A percentile compares a stretch with the other conserved stretches of the same genome.
Conservation (phyloP, 2,113 vertebrate species). For the Pheucticus melanocephalus region DNA sequence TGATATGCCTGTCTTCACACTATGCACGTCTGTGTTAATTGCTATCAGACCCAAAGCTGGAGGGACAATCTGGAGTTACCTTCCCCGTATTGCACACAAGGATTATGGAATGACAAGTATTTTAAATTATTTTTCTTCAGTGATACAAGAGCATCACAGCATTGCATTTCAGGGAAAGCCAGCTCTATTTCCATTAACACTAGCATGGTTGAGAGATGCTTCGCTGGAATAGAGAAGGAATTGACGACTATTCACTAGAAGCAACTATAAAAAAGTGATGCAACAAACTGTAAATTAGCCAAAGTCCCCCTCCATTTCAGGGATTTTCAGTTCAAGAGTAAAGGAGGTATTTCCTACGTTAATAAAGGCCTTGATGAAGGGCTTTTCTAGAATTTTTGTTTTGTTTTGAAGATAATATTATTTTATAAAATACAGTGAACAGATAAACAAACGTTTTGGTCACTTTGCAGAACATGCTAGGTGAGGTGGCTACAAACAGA, state of each 20-base stretch:
- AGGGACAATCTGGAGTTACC: background rate
- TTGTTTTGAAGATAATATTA: background rate
- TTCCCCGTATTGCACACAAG: background rate
- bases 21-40: background rate
- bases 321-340: background rate
- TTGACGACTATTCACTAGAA: background rate
- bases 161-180: background rate
- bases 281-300: background rate
- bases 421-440: background rate
- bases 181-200: background rate
- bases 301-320: background rate
- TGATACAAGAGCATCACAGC: background rate
- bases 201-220: background rate
- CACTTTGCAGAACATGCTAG: background rate
- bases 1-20: background rate
- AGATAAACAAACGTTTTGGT: background rate
- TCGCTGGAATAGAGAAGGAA: background rate
- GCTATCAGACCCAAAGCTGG: background rate
- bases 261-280: background rate
- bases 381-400: background rate
- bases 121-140: background rate
- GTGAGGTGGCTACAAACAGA: background rate
- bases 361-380: background rate
- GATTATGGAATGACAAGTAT: background rate
- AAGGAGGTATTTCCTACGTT: background rate